Evolutionary conservation across 2,797 vertebrate species (phyloP).

Genomic region (Argyrosomus regius): DNA sequence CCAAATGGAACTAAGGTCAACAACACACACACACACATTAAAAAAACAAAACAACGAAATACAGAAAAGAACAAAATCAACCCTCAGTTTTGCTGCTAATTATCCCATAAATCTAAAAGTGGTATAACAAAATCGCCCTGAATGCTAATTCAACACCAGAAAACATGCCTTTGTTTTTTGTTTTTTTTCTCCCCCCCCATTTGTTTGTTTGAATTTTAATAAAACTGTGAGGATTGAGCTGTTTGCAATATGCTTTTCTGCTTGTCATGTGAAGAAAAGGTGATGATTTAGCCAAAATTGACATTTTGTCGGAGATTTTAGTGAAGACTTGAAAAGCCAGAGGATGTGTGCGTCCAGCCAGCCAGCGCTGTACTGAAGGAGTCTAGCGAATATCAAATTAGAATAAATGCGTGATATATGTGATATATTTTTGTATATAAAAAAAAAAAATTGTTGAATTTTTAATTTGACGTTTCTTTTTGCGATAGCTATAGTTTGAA

Average conservation of each 20-base stretch:
- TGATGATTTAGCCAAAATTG: constrained; percentile 71
- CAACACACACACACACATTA: constrained; percentile 13
- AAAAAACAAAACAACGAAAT: constrained; percentile 35
- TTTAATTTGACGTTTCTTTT: constrained; percentile 86
- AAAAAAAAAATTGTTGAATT: constrained; percentile 88
- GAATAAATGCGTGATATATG: constrained; percentile 90
- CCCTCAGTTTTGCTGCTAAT: constrained; percentile 81
- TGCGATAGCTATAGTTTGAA: constrained; percentile 87
- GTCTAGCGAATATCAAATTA: constrained; percentile 90
- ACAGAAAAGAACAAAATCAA: constrained; percentile 61
- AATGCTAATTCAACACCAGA: constrained; percentile 60
- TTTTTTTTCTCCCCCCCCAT: constrained; percentile 30
- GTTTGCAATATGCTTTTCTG: constrained; percentile 84
- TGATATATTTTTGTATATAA: constrained; percentile 96
- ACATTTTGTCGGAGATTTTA: constrained; percentile 68
- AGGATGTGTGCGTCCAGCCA: constrained; percentile 86
- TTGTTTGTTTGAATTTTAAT: constrained; percentile 74
- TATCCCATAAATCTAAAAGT: constrained; percentile 70
- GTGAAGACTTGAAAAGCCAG: constrained; percentile 81
- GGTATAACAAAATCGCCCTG: constrained; percentile 58
- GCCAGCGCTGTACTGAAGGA: constrained; percentile 91
- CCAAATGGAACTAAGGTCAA: constrained; percentile 62
- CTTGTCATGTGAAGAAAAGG: constrained; percentile 76
- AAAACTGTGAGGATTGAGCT: constrained; percentile 86
- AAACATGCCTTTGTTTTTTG: constrained; percentile 51